Percentiles rank a stretch among this genome's conserved stretches.
Conservation (phyloP, 1,140 invertebrate species). For the Wasmannia auropunctata region DNA sequence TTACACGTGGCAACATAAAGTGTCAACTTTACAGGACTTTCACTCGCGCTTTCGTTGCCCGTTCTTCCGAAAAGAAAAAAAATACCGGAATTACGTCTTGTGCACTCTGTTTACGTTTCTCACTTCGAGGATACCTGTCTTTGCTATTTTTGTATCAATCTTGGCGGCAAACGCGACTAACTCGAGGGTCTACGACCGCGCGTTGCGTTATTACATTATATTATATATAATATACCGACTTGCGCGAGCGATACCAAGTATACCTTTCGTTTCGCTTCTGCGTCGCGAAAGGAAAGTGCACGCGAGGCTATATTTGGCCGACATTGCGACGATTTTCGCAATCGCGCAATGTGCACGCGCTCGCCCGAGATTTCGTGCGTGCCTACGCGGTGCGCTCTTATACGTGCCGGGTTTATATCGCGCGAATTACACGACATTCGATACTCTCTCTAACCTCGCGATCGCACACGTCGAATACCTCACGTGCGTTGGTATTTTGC, state of each 20-base stretch:
- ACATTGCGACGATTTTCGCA: conserved; percentile 66
- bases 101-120: not conserved
- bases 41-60: conserved; percentile 12
- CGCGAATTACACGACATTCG: conserved; percentile 20
- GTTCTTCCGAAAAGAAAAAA: not conserved
- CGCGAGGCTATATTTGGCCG: conserved; percentile 59
- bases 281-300: conserved; percentile 19
- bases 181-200: not conserved
- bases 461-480: not conserved
- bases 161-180: not conserved
- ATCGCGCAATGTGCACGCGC: conserved; percentile 33
- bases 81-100: not conserved
- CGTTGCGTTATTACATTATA: conserved; percentile 15
- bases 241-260: not conserved
- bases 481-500: conserved; percentile 32
- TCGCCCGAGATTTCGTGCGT: conserved; percentile 52
- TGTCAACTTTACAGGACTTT: conserved; percentile 35
- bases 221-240: not conserved
- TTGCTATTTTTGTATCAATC: not conserved
- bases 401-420: not conserved
- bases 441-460: not conserved
- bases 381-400: not conserved
- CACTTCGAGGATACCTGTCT: not conserved
- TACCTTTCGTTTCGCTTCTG: conserved; percentile 2
- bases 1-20: conserved; percentile 12